Conservation (phyloP, 30 jellyfish, hydroid and myxozoan genomes). For the Aurelia sp. region DNA sequence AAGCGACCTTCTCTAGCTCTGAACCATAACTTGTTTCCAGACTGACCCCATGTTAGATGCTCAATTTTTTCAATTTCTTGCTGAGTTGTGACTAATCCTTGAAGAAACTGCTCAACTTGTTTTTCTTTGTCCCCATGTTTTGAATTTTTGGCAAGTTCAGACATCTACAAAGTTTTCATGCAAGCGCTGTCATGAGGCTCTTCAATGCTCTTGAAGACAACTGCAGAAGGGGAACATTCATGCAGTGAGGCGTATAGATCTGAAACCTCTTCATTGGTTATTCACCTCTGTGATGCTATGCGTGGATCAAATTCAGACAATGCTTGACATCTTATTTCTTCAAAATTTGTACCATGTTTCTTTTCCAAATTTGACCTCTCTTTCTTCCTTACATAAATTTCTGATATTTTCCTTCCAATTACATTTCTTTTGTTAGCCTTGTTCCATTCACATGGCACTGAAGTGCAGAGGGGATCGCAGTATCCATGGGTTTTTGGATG, state of each 20-base stretch:
- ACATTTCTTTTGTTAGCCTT: constrained; percentile 25
- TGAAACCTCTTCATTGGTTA: not conserved
- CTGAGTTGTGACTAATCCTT: not conserved
- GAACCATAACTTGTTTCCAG: constrained; percentile 13
- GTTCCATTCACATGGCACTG: constrained; percentile 33
- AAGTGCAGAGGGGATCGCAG: constrained; percentile 46
- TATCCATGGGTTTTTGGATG: constrained; percentile 10
- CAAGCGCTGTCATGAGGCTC: too few relatives aligned
- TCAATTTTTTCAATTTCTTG: constrained; percentile 3
- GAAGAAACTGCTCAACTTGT: not conserved
- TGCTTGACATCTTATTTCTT: constrained; percentile 9
- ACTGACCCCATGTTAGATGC: constrained; percentile 3
- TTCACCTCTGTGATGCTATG: constrained; percentile 2
- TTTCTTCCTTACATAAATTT: constrained; percentile 14
- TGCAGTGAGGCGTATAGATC: too few relatives aligned
- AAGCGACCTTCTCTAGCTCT: constrained; percentile 17
- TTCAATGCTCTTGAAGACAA: too few relatives aligned
- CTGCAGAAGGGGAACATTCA: too few relatives aligned
- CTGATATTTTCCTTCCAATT: constrained; percentile 1
- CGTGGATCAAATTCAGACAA: constrained; percentile 14
- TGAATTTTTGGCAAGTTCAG: too few relatives aligned
- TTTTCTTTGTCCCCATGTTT: too few relatives aligned
- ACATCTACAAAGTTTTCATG: too few relatives aligned
- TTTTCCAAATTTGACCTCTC: constrained; percentile 10
- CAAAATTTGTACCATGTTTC: not conserved